Evolutionary conservation across 2,888 invertebrate species (phyloP).

Genomic region (Hipparchia sbordonii): DNA sequence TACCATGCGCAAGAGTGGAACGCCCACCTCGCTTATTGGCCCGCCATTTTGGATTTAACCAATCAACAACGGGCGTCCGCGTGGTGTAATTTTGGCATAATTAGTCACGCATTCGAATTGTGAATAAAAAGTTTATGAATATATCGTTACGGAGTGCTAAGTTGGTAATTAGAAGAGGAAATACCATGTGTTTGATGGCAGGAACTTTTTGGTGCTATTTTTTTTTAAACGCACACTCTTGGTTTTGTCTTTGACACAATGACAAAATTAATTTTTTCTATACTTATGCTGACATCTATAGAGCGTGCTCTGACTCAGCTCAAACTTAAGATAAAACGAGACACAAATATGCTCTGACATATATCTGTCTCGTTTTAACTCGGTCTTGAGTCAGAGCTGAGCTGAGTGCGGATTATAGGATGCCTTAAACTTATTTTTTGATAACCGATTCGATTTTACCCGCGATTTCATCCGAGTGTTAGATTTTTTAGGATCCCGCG

Average conservation of each 20-base stretch:
- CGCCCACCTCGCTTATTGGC: slow-evolving; percentile 75
- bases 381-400: no score
- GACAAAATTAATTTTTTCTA: not conserved
- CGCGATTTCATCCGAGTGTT: no score
- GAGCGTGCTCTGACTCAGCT: no score
- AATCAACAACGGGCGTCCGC: slow-evolving; percentile 61
- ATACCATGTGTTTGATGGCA: slow-evolving; percentile 16
- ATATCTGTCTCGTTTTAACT: no score
- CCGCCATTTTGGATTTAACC: slow-evolving; percentile 66
- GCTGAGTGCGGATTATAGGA: no score
- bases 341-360: no score
- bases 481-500: no score
- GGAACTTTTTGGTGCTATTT: not conserved
- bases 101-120: slow-evolving; percentile 74
- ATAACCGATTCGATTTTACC: no score
- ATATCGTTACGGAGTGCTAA: slow-evolving; percentile 23
- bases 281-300: no score
- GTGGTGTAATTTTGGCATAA: slow-evolving; percentile 79
- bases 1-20: slow-evolving; percentile 73
- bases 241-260: not conserved
- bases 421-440: no score
- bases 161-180: slow-evolving; percentile 23
- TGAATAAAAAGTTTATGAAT: slow-evolving; percentile 40
- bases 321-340: no score
- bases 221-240: not conserved